Conservation (phyloP, 2,113 vertebrate species). For the Rhineura floridana region DNA sequence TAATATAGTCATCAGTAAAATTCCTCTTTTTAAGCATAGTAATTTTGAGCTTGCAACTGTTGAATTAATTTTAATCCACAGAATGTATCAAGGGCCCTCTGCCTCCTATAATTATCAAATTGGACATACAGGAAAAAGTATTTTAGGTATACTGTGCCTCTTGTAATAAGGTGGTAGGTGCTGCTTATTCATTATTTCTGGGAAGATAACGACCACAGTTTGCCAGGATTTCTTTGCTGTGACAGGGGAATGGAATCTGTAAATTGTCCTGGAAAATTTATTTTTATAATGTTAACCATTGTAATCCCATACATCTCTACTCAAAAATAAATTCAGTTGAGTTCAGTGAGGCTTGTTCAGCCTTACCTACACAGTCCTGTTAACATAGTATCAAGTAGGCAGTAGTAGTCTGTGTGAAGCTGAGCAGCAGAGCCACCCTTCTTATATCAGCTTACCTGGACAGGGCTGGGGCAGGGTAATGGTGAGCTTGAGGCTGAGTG, state of each 20-base stretch:
- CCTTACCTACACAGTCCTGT: no score
- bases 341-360: no score
- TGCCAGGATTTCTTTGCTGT: conserved; percentile 19
- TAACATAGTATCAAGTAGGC: no score
- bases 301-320: no score
- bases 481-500: no score
- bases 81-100: rapidly evolving
- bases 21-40: neutral
- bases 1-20: neutral
- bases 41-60: neutral
- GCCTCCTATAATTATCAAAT: neutral
- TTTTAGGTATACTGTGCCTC: neutral
- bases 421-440: no score
- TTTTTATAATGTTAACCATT: conserved; percentile 23
- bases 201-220: conserved; percentile 43
- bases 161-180: conserved; percentile 4
- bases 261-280: conserved; percentile 42
- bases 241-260: conserved; percentile 21
- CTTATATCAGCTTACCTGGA: no score
- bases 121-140: neutral
- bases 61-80: neutral
- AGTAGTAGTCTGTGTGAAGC: no score
- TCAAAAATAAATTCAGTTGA: no score
- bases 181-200: conserved; percentile 37
- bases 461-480: no score